Conservation (phyloP, 92 coral and sea anemone genomes). For the Muricea muricata region DNA sequence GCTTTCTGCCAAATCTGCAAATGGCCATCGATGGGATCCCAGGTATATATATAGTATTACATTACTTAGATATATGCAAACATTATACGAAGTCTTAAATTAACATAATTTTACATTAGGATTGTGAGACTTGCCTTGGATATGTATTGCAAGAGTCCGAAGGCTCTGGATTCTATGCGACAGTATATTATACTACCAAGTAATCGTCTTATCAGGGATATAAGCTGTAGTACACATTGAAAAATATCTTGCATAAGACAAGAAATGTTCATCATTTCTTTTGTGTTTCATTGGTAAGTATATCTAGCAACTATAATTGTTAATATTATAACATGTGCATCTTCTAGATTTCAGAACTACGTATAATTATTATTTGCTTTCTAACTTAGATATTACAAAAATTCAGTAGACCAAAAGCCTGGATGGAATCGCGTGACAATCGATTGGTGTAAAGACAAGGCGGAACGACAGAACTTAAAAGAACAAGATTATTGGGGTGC, state of each 20-base stretch:
- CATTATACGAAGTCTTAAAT: neutral
- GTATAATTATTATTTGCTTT: too few species aligned
- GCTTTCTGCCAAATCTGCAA: slow-evolving; percentile 18
- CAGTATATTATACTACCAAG: slow-evolving; percentile 13
- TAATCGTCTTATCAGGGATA: slow-evolving; percentile 6
- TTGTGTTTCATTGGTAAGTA: too few species aligned
- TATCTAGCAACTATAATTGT: too few species aligned
- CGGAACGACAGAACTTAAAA: slow-evolving; percentile 1
- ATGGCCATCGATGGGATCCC: slow-evolving; percentile 10
- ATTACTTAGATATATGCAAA: neutral
- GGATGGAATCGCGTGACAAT: slow-evolving; percentile 12
- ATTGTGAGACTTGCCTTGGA: slow-evolving; percentile 14
- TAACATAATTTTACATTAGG: neutral
- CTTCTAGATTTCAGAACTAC: too few species aligned
- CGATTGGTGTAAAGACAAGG: slow-evolving; percentile 5
- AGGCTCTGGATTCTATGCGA: slow-evolving; percentile 15
- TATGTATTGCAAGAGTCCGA: slow-evolving; percentile 21
- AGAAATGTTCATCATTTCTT: too few species aligned
- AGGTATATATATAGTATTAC: neutral
- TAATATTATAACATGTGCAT: too few species aligned
- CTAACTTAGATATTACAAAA: neutral
- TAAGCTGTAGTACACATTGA: neutral
- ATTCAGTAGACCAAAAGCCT: slow-evolving; percentile 9
- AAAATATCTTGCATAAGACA: too few species aligned
- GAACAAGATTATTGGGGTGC: slow-evolving; percentile 21